These are phyloP conservation scores for Chascanopsetta lugubris DNA, from an alignment of 2,113 vertebrate species.

Conservation along the genomic window DNA sequence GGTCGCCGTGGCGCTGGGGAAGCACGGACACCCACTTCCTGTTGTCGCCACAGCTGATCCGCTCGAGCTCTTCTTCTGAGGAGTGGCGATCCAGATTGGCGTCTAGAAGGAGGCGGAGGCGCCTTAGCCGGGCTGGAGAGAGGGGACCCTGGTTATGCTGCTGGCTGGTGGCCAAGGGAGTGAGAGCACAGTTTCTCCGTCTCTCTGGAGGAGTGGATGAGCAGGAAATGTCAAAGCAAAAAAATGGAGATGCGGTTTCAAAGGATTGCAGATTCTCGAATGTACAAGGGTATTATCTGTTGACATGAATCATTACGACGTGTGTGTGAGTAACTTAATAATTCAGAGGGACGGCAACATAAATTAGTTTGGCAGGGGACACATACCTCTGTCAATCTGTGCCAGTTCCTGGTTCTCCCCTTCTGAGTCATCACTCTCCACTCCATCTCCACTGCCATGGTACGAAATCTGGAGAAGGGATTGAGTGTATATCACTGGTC, in stretches of 20 bases:
- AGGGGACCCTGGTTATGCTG: slow-evolving; percentile 89
- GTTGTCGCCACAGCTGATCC: slow-evolving; percentile 85
- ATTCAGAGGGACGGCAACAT: background rate
- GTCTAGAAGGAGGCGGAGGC: slow-evolving; percentile 84
- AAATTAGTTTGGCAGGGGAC: background rate
- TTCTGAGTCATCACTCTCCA: slow-evolving; percentile 92
- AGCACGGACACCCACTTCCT: slow-evolving; percentile 83
- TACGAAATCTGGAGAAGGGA: slow-evolving; percentile 85
- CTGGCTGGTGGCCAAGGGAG: slow-evolving; percentile 88
- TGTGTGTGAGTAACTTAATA: background rate
- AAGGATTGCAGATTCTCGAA: background rate
- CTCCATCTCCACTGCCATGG: slow-evolving; percentile 86
- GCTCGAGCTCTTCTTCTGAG: slow-evolving; percentile 91
- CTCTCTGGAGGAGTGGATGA: slow-evolving; percentile 78
- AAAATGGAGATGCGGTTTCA: background rate
- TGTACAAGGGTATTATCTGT: background rate
- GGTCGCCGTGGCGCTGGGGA: slow-evolving; percentile 78
- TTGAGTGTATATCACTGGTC: slow-evolving; percentile 31
- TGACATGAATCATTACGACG: background rate
- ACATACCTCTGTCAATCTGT: slow-evolving; percentile 91
- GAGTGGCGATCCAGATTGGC: slow-evolving; percentile 88
- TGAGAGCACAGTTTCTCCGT: slow-evolving; percentile 85
- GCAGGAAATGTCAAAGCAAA: slow-evolving; percentile 28
- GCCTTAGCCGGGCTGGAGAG: slow-evolving; percentile 81
- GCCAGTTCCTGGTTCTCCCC: slow-evolving; percentile 94